These are phyloP conservation scores for Pogonophryne albipinna DNA, from an alignment of 2,797 vertebrate species.

Conservation along the genomic window DNA sequence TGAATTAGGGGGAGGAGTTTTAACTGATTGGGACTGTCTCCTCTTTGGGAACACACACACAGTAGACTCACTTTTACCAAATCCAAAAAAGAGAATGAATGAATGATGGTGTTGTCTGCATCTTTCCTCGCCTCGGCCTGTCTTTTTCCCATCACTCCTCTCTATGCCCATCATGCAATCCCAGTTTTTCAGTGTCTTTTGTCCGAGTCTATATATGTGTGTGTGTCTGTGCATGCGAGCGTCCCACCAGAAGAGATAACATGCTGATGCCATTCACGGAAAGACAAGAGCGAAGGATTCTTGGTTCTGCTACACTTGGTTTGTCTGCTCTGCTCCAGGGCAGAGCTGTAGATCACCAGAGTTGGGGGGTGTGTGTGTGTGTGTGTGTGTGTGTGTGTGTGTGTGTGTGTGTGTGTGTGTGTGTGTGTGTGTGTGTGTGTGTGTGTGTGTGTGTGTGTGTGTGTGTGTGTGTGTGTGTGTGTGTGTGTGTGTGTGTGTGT, in stretches of 20 bases:
- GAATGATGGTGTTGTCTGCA: constrained; percentile 50
- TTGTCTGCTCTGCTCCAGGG: constrained; percentile 49
- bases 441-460: too few species aligned
- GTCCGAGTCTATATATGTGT: constrained; percentile 15
- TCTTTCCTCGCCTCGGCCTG: constrained; percentile 1
- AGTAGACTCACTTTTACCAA: constrained; percentile 56
- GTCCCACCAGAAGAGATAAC: constrained; percentile 39
- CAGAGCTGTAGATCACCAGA: constrained; percentile 57
- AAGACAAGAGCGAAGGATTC: constrained; percentile 50
- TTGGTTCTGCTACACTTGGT: constrained; percentile 67
- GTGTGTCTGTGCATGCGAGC: neutral
- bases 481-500: too few species aligned
- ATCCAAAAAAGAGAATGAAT: constrained; percentile 35
- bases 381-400: too few species aligned
- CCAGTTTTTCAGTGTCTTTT: constrained; percentile 23
- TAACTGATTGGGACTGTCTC: constrained; percentile 63
- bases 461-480: too few species aligned
- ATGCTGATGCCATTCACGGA: constrained; percentile 58
- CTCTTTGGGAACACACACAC: constrained; percentile 32
- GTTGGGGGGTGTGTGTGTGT: neutral
- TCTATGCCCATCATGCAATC: constrained; percentile 22
- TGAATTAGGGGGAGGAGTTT: constrained; percentile 76
- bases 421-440: too few species aligned
- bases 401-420: too few species aligned
- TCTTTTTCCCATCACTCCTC: constrained; percentile 39